Percentiles rank a stretch among this genome's conserved stretches.
Evolutionary conservation across 2,888 invertebrate species (phyloP).

Genomic region (Macrosiphum euphorbiae): DNA sequence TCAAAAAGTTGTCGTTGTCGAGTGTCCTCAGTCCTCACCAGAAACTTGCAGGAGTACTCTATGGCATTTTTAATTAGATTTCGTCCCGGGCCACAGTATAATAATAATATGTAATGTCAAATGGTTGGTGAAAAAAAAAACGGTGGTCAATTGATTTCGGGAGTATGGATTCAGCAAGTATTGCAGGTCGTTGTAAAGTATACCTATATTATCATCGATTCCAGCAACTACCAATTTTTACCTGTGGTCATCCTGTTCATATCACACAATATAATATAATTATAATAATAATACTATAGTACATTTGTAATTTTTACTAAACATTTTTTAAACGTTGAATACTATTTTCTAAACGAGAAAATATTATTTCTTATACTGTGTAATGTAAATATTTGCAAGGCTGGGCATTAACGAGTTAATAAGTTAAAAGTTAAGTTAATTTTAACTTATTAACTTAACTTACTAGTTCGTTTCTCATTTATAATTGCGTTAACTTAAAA

Average conservation of each 20-base stretch:
- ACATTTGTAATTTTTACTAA: not conserved
- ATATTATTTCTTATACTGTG: not conserved
- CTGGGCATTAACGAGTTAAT: no score
- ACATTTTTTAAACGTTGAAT: not conserved
- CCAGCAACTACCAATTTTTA: not conserved
- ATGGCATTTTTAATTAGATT: constrained; percentile 54
- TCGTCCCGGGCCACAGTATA: not conserved
- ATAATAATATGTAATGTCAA: not conserved
- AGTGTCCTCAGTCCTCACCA: not conserved
- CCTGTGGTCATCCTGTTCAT: not conserved
- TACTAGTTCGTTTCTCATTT: no score
- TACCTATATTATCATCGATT: not conserved
- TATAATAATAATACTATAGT: not conserved
- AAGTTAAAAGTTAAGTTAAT: no score
- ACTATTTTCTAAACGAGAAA: not conserved
- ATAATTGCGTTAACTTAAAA: no score
- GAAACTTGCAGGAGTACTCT: not conserved
- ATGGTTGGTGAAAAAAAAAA: not conserved
- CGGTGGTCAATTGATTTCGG: not conserved
- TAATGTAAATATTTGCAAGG: not conserved
- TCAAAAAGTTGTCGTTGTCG: not conserved
- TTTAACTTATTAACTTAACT: no score
- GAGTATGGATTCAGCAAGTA: not conserved
- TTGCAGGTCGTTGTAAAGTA: not conserved
- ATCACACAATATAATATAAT: not conserved